These are phyloP conservation scores for Pararge aegeria DNA, from an alignment of 1,140 invertebrate species.

Conservation along the genomic window DNA sequence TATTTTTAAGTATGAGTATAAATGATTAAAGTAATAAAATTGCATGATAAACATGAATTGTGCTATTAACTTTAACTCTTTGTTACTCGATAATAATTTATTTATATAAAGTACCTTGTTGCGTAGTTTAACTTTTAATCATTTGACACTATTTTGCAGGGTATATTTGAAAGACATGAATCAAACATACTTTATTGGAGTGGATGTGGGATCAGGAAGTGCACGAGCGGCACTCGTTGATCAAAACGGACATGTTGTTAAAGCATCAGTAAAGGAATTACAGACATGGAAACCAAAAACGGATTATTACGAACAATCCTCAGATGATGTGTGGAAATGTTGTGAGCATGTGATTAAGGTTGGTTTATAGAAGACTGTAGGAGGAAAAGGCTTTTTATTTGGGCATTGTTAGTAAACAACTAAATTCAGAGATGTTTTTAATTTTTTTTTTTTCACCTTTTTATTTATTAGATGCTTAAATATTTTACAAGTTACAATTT, in stretches of 20 bases:
- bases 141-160: not conserved
- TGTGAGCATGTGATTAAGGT: constrained; percentile 86
- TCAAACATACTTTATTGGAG: constrained; percentile 88
- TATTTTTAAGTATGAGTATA: no score
- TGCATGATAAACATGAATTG: not conserved
- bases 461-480: no score
- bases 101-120: no score
- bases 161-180: constrained; percentile 28
- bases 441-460: no score
- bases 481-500: no score
- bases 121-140: no score
- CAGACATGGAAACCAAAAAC: constrained; percentile 88
- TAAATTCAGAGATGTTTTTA: no score
- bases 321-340: constrained; percentile 92
- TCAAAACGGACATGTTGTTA: constrained; percentile 83
- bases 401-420: no score
- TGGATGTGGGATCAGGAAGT: constrained; percentile 96
- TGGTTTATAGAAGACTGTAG: constrained; percentile 26
- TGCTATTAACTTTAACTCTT: not conserved
- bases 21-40: not conserved
- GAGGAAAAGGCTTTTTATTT: not conserved
- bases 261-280: constrained; percentile 83
- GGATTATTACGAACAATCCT: constrained; percentile 95
- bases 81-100: no score
- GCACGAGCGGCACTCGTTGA: constrained; percentile 90